Evolutionary conservation across 2,797 vertebrate species (phyloP).

Genomic region (Huso huso): DNA sequence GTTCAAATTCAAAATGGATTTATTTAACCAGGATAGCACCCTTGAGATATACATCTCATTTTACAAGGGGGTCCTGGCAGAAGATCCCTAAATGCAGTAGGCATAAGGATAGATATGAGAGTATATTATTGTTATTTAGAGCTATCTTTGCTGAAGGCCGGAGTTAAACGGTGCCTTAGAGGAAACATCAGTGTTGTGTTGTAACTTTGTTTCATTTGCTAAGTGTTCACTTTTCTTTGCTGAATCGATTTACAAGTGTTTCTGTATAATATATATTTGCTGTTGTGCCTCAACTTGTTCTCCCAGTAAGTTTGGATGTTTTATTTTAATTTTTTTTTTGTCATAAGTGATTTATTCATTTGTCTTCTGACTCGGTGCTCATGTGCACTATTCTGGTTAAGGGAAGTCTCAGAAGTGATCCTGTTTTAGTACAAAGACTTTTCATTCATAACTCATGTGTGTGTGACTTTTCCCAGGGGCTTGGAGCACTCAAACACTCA

Average conservation of each 20-base stretch:
- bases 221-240: constrained; percentile 37
- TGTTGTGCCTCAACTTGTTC: constrained; percentile 26
- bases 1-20: too few species aligned
- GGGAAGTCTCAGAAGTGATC: constrained; percentile 35
- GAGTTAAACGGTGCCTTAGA: constrained; percentile 32
- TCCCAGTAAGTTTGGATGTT: constrained; percentile 9
- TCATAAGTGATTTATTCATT: neutral
- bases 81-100: too few species aligned
- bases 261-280: constrained; percentile 31
- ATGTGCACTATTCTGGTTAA: constrained; percentile 18
- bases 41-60: too few species aligned
- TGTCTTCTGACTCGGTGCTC: constrained; percentile 5
- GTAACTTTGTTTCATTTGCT: constrained; percentile 51
- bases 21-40: too few species aligned
- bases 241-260: constrained; percentile 24
- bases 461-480: constrained; percentile 22
- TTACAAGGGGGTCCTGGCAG: too few species aligned
- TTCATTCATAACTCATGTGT: constrained; percentile 58
- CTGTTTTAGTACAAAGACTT: constrained; percentile 46
- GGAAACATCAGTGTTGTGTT: constrained; percentile 53
- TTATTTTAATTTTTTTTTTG: neutral
- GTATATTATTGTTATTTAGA: too few species aligned
- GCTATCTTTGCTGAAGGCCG: too few species aligned
- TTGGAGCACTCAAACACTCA: too few species aligned
- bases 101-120: too few species aligned